These are phyloP conservation scores for Mesoligia furuncula DNA, from an alignment of 2,888 invertebrate genomes.

Conservation along the genomic window DNA sequence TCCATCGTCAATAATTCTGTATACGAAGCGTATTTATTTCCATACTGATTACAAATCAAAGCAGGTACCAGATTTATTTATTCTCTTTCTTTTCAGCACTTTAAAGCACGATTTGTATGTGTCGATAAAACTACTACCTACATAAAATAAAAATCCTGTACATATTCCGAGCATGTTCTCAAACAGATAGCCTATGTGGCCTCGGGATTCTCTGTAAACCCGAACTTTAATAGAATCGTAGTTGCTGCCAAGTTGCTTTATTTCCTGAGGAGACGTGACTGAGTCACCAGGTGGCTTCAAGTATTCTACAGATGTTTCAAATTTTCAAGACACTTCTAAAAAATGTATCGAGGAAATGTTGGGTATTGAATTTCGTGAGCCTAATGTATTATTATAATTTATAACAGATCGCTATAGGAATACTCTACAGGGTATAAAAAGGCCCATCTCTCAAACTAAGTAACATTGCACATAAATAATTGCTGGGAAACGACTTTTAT, in stretches of 20 bases:
- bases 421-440: background rate
- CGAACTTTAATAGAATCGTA: constrained; percentile 55
- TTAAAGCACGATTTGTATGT: too few species aligned
- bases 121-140: constrained; percentile 2
- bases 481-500: background rate
- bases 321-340: constrained; percentile 21
- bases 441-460: background rate
- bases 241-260: constrained; percentile 45
- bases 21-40: background rate
- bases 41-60: background rate
- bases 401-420: background rate
- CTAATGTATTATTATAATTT: constrained; percentile 9
- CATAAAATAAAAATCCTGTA: background rate
- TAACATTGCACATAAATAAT: background rate
- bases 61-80: background rate
- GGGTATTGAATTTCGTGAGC: constrained; percentile 3
- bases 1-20: background rate
- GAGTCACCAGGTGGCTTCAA: constrained; percentile 22
- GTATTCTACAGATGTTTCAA: constrained; percentile 38
- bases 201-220: constrained; percentile 6
- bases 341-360: background rate
- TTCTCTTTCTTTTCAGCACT: too few species aligned
- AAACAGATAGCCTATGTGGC: constrained; percentile 24
- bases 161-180: constrained; percentile 27
- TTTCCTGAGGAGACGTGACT: constrained; percentile 44